These are phyloP conservation scores for Ptilorrhoa leucosticta DNA, from an alignment of 2,113 vertebrate species.

Conservation along the genomic window DNA sequence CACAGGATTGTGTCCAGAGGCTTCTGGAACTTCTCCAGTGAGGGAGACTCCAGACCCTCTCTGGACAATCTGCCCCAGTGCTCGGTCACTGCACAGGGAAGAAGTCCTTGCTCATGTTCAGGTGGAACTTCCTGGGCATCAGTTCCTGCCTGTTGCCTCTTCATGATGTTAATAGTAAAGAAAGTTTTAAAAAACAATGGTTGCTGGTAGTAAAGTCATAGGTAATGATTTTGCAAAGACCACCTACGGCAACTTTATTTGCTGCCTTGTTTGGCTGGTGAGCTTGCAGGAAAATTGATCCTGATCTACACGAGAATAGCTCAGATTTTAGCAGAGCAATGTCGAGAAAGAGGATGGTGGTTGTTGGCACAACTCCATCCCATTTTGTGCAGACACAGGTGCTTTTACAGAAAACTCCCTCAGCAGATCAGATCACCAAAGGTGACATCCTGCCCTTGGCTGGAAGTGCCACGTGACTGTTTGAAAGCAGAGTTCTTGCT, in stretches of 20 bases:
- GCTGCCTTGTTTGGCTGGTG: not conserved
- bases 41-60: not conserved
- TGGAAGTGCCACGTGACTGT: not conserved
- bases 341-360: not conserved
- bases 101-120: not conserved
- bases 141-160: not conserved
- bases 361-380: not conserved
- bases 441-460: not conserved
- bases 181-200: not conserved
- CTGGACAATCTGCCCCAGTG: not conserved
- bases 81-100: not conserved
- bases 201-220: not conserved
- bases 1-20: not conserved
- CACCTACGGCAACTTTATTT: not conserved
- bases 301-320: not conserved
- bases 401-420: not conserved
- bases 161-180: not conserved
- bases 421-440: not conserved
- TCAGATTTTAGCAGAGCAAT: not conserved
- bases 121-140: not conserved
- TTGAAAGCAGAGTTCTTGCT: not conserved
- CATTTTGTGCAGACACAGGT: accelerated
- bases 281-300: not conserved
- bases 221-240: not conserved
- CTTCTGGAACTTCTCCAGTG: not conserved